phyloP scores from a whole-genome alignment of 1,140 invertebrate genomes.

The Rhyacophila brunnea region DNA sequence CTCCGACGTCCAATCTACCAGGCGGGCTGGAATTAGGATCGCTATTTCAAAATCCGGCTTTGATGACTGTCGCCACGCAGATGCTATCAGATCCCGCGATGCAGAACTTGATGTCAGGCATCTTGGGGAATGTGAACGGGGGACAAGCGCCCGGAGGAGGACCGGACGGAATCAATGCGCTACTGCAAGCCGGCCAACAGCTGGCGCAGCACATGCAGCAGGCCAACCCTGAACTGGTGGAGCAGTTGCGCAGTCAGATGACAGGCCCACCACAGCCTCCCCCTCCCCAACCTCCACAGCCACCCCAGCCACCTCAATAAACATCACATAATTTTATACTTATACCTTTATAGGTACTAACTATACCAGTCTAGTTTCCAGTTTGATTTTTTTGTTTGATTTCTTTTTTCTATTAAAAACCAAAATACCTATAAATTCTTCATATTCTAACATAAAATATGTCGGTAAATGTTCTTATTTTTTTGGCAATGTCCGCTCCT shows the following conservation, averaged over 20 bases:
- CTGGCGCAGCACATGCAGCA: conserved; percentile 53
- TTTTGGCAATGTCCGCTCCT: too few relatives aligned
- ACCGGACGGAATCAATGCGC: conserved; percentile 40
- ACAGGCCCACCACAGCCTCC: conserved; percentile 37
- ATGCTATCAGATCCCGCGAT: conserved; percentile 76
- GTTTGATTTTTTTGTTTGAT: too few relatives aligned
- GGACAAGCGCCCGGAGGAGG: conserved; percentile 21
- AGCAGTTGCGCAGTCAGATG: conserved; percentile 47
- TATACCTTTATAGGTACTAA: too few relatives aligned
- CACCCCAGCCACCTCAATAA: background rate
- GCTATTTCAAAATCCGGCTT: conserved; percentile 70
- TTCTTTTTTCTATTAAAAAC: too few relatives aligned
- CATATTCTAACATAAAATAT: too few relatives aligned
- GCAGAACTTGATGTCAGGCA: conserved; percentile 64
- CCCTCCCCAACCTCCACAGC: conserved; percentile 12
- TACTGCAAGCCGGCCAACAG: conserved; percentile 48
- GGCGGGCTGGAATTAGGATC: conserved; percentile 58
- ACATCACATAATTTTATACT: too few relatives aligned
- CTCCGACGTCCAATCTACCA: conserved; percentile 36
- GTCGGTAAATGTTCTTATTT: too few relatives aligned
- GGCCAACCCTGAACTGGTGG: conserved; percentile 50
- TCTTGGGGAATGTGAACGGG: conserved; percentile 40
- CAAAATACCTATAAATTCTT: too few relatives aligned
- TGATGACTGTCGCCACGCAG: conserved; percentile 76
- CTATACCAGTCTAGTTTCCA: too few relatives aligned